These are phyloP conservation scores for Tiphia femorata DNA, from an alignment of 2,888 invertebrate species.

Conservation along the genomic window DNA sequence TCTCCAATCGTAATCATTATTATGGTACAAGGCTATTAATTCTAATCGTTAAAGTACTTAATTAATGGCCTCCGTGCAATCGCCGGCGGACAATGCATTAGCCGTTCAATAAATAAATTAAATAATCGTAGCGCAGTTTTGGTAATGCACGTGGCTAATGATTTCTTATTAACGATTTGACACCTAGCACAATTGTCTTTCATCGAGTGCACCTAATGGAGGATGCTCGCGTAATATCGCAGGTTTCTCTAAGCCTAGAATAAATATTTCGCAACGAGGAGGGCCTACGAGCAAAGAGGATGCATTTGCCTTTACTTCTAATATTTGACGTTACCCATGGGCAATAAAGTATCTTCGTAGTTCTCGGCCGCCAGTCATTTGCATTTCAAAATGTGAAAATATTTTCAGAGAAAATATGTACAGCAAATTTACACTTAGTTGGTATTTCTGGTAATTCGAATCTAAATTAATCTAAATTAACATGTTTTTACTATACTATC, in stretches of 20 bases:
- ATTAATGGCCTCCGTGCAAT: conserved; percentile 8
- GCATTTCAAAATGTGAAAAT: too few species aligned
- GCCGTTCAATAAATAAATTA: conserved; percentile 1
- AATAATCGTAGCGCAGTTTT: not conserved
- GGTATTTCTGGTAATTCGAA: too few species aligned
- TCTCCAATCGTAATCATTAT: conserved; percentile 16
- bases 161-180: too few species aligned
- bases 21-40: conserved; percentile 27
- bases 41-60: conserved; percentile 19
- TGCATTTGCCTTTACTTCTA: not conserved
- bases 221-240: conserved; percentile 10
- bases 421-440: too few species aligned
- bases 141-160: not conserved
- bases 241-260: conserved; percentile 27
- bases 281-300: conserved; percentile 9
- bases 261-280: conserved; percentile 23
- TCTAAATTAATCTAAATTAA: too few species aligned
- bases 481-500: too few species aligned
- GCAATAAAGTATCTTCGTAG: not conserved
- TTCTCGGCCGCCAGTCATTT: too few species aligned
- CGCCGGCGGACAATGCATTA: not conserved
- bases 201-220: not conserved
- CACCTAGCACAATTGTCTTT: not conserved
- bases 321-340: not conserved
- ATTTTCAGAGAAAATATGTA: too few species aligned